These are phyloP conservation scores for Pangasianodon gigas DNA, from an alignment of 2,113 vertebrate species.

Conservation along the genomic window DNA sequence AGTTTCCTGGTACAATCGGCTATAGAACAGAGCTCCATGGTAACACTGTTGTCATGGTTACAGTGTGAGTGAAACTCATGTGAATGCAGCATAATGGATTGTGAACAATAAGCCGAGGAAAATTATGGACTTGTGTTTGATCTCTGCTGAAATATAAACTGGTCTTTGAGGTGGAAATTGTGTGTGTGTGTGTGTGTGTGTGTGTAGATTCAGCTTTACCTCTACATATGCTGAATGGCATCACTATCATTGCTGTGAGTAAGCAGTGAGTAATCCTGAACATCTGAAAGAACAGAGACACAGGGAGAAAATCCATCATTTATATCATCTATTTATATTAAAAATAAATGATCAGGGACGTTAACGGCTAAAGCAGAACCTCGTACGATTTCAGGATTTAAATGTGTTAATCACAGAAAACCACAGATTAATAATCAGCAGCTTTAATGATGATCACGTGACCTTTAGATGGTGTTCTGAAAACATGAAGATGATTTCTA, in stretches of 20 bases:
- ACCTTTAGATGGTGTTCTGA: neutral
- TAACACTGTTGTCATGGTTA: conserved; percentile 14
- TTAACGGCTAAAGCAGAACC: neutral
- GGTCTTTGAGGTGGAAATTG: neutral
- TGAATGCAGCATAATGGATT: neutral
- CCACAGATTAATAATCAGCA: neutral
- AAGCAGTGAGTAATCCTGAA: neutral
- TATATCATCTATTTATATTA: neutral
- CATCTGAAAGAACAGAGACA: neutral
- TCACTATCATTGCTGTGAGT: neutral
- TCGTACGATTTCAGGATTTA: neutral
- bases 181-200: conserved; percentile 11
- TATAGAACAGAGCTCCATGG: neutral
- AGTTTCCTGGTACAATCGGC: neutral
- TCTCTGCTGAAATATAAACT: neutral
- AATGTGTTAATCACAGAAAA: neutral
- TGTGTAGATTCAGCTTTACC: conserved; percentile 8
- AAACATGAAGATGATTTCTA: neutral
- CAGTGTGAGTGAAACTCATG: neutral
- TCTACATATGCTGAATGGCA: neutral
- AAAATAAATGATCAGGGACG: neutral
- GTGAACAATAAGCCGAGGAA: neutral
- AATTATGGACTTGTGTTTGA: neutral
- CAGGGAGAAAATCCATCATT: neutral
- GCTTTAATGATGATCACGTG: neutral